A percentile compares a stretch with the other conserved stretches of the same genome.
Conservation (phyloP, 2,797 vertebrate genomes). For the Loris lydekkerianus region DNA sequence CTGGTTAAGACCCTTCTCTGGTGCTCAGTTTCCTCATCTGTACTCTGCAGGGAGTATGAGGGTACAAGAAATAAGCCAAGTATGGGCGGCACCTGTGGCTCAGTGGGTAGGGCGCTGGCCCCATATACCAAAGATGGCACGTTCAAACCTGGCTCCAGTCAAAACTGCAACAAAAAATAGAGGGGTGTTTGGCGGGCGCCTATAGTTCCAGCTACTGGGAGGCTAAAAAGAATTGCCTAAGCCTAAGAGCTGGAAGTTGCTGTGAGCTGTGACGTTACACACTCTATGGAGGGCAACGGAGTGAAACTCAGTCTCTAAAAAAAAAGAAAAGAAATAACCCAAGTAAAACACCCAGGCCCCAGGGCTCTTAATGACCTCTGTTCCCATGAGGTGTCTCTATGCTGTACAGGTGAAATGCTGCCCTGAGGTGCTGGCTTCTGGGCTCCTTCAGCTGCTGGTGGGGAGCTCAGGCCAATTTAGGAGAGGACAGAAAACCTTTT, state of each 20-base stretch:
- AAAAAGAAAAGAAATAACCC: not conserved
- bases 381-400: rapidly evolving
- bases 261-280: too few species aligned
- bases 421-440: not conserved
- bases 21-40: not conserved
- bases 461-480: not conserved
- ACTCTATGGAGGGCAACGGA: too few species aligned
- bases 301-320: too few species aligned
- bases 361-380: not conserved
- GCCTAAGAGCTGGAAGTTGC: too few species aligned
- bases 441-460: not conserved
- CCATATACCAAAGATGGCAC: too few species aligned
- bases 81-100: too few species aligned
- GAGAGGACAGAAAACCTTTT: not conserved
- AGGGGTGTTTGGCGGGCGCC: too few species aligned
- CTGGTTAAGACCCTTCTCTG: not conserved
- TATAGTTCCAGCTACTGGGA: too few species aligned
- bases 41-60: not conserved
- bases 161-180: too few species aligned
- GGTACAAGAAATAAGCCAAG: not conserved
- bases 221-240: too few species aligned
- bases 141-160: too few species aligned
- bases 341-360: not conserved
- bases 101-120: too few species aligned
- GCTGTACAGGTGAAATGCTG: rapidly evolving